phyloP scores from a whole-genome alignment of 2,888 invertebrate genomes.

The Leucophenga montana region DNA sequence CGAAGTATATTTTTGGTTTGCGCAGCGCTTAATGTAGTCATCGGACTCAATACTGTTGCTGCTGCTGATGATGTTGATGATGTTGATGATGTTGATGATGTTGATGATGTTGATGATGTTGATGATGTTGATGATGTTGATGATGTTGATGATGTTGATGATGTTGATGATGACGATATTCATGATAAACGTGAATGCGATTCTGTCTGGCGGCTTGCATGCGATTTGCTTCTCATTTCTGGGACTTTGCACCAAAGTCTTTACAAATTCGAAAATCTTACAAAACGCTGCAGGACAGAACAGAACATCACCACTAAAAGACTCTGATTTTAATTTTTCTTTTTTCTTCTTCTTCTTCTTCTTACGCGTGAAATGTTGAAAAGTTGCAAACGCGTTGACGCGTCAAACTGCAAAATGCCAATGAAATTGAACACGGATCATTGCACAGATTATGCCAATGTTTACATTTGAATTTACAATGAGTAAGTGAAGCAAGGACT shows the following conservation, averaged over 20 bases:
- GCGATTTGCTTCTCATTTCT: constrained; percentile 19
- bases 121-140: not conserved
- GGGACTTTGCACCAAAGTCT: constrained; percentile 3
- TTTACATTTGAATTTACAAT: constrained; percentile 56
- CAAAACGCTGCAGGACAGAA: not conserved
- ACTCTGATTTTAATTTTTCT: too few relatives aligned
- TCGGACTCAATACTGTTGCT: not conserved
- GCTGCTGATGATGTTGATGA: not conserved
- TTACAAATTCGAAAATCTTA: too few relatives aligned
- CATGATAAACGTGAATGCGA: not conserved
- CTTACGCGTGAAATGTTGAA: too few relatives aligned
- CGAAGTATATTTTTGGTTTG: too few relatives aligned
- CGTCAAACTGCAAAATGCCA: constrained; percentile 2
- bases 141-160: not conserved
- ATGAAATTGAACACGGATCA: constrained; percentile 22
- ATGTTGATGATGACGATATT: not conserved
- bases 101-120: not conserved
- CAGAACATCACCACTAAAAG: not conserved
- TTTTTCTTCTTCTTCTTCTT: too few relatives aligned
- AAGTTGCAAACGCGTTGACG: too few relatives aligned
- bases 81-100: not conserved
- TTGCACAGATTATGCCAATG: constrained; percentile 34
- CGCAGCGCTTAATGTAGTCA: too few relatives aligned
- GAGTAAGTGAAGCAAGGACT: constrained; percentile 6
- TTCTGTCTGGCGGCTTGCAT: constrained; percentile 12